Conservation (phyloP, 2,113 vertebrate genomes). For the Mastomys natalensis region DNA sequence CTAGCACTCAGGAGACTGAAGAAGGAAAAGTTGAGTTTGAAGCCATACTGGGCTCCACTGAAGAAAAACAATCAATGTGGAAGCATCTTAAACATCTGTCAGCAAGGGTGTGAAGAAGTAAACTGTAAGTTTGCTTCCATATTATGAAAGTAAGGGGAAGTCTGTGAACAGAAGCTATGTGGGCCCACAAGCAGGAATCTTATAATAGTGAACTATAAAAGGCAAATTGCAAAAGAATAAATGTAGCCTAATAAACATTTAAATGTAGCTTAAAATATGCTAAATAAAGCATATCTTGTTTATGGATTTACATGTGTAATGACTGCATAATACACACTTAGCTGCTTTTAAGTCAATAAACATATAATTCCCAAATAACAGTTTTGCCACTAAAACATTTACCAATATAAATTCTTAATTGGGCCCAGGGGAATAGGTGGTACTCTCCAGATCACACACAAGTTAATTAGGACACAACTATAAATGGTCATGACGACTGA, state of each 20-base stretch:
- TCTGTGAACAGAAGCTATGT: not conserved
- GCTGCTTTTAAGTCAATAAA: slow-evolving; percentile 43
- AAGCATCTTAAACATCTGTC: not conserved
- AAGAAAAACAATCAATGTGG: not conserved
- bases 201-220: slow-evolving; percentile 7
- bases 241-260: slow-evolving; percentile 4
- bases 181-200: not conserved
- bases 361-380: slow-evolving; percentile 48
- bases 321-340: slow-evolving; percentile 13
- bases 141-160: not conserved
- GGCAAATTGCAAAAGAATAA: slow-evolving; percentile 31
- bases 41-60: not conserved
- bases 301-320: slow-evolving; percentile 23
- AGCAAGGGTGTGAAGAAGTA: not conserved
- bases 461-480: slow-evolving; percentile 45
- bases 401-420: slow-evolving; percentile 59
- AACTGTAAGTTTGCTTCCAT: not conserved
- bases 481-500: slow-evolving; percentile 34
- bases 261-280: slow-evolving; percentile 25
- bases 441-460: slow-evolving; percentile 10
- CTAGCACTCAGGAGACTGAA: not conserved
- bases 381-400: slow-evolving; percentile 23
- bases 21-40: not conserved
- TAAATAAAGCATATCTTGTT: slow-evolving; percentile 55
- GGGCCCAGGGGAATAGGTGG: not conserved